Base-by-base conservation (phyloP, 2,888 invertebrate genomes). In the Gastrophysa polygoni region DNA sequence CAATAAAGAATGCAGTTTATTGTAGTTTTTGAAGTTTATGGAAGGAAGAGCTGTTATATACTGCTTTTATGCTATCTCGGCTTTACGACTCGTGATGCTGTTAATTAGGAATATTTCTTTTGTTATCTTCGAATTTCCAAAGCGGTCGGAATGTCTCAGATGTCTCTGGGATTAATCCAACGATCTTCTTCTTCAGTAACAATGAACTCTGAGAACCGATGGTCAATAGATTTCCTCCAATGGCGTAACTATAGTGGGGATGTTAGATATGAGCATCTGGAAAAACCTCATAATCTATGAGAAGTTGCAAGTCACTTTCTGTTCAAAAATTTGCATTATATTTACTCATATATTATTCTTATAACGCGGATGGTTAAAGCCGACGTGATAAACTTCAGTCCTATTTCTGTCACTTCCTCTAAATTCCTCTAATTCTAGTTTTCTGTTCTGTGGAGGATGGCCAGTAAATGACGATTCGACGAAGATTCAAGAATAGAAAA, bases 1-100 rank as follows among this genome's bases (percentile, higher is more conserved):
- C 78, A 77, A 77, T 78, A 78, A 78, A 78, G 52, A 66, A 62
- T 52, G 55, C 58, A 62, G 60, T 68, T 68, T 68, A 68, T 66
- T 68, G 63, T 66, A 47, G 52, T 61, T 47, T 57, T 60, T 59
- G 66, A 68, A 59, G 68, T 68, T 68, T 68, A 68, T 66, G 64
- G 68, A 62, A 61, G 66, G 64, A 66, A 66, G 54, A 61, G 64
- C 56, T 62, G 61, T 68, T 68, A 65, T 66, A 64, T 62, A 59
- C 60, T 57, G 64, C 66, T 63, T 68, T 66, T 58, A 68, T 68
- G 61, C 57, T 66, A 66, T 66, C 63, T 59, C 34, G 46, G 47
- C 52, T 68, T 68, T 64, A 68, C 68, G 68, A 66, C 61, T 60
- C 46, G 56, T 62, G 66, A 64, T 52, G 56, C 62, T 60, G 66